Base-by-base conservation (phyloP, 1,140 invertebrate species). In the Sycophila sp. region DNA sequence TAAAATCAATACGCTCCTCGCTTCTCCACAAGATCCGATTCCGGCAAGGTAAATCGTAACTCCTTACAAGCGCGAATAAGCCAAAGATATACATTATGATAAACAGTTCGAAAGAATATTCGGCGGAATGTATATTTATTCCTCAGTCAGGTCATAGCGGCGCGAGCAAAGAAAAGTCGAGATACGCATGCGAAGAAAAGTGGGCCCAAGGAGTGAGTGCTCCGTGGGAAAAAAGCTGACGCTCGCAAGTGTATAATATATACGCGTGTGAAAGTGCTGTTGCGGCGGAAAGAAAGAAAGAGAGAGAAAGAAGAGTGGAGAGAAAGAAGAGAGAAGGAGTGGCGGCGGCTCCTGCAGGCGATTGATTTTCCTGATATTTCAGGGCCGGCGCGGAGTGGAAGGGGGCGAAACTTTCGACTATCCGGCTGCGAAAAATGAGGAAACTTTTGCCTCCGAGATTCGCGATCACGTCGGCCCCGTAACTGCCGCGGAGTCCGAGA, bases 281-380 rank as follows among this genome's bases (percentile, higher is more conserved):
- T 64, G 45, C 2, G 38, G 51, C 34, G 17, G 47, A n/a, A 42
- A 69, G 17, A 69, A 72, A n/a, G 36, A 59, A 60, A 56, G 58
- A 64, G 24, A 62, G 64, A 69, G 40, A 65, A 49, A n/a, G 42
- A 60, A 69, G 64, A 24, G 42, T 65, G 17, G 56, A 69, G 71
- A 73, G 42, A 66, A 58, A 62, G 55, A 55, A 78, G 69, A 17
- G 6, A 8, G 15, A 67, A 40, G 34, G 38, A 30, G 67, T 60
- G 67, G 66, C 75, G 45, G 69, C 74, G n/a, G 77, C 73, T 78
- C 77, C 73, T 69, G 79, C 73, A 45, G 75, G 69, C 79, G 80
- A 85, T 85, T 84, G 83, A 85, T 85, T 83, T 77, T 77, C 76
- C 70, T 75, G 76, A 81, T 81, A 83, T 83, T 83, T 81, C 78